Percentiles rank a stretch among this genome's conserved stretches.
Evolutionary conservation across 2,888 invertebrate species (phyloP).

Genomic region (Thera obeliscata): DNA sequence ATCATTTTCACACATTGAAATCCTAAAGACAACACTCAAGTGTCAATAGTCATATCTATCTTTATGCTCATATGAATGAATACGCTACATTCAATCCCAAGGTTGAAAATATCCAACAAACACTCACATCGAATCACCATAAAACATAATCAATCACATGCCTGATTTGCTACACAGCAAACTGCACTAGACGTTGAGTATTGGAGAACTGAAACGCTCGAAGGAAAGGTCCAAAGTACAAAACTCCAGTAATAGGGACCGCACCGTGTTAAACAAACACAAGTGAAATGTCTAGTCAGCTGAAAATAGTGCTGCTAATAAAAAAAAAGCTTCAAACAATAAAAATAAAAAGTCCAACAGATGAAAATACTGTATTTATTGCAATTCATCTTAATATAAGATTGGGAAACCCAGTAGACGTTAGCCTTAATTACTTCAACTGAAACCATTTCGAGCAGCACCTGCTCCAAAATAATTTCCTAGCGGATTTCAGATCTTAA

Average conservation of each 20-base stretch:
- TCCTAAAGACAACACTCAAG: conserved; percentile 41
- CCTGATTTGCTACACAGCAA: conserved; percentile 29
- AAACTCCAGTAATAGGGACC: background rate
- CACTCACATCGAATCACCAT: conserved; percentile 45
- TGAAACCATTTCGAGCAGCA: conserved; percentile 31
- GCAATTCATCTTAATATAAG: background rate
- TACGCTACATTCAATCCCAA: conserved; percentile 43
- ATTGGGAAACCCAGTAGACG: background rate
- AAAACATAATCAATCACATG: conserved; percentile 49
- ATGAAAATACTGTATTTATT: background rate
- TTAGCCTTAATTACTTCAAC: conserved; percentile 11
- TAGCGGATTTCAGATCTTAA: conserved; percentile 34
- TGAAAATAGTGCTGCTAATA: no score
- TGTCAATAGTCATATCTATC: conserved; percentile 45
- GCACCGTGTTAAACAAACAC: no score
- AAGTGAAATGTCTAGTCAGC: no score
- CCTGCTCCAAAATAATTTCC: conserved; percentile 39
- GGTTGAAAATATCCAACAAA: conserved; percentile 51
- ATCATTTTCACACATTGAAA: background rate
- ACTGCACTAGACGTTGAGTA: conserved; percentile 5
- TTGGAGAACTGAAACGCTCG: background rate
- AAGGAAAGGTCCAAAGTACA: background rate
- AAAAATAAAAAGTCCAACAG: no score
- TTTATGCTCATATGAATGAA: background rate
- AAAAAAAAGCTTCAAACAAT: no score